Base-by-base conservation (phyloP, 2,113 vertebrate species). In the Oryzias javanicus region DNA sequence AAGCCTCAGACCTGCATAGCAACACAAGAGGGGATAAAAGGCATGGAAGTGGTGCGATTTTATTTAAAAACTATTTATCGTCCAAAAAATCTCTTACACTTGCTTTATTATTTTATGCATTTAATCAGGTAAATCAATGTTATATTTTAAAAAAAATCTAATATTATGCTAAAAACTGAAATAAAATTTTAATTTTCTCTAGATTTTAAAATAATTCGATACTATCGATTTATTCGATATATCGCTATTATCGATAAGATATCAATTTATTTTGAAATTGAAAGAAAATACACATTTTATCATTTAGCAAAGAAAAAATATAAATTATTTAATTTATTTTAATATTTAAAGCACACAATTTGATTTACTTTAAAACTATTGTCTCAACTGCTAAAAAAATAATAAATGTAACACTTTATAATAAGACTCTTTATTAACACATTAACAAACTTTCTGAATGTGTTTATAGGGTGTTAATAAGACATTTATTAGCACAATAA, bases 1-100 rank as follows among this genome's bases (percentile, higher is more conserved):
- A 67, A 67, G 64, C 49, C 49, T 70, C 15, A 55, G 44, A 45
- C 65, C 24, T 58, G 40, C 42, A 51, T 67, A 67, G 29, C 13
- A 25, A 10, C 72, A 14, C n/a, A 64, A 59, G 44, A 44, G 22
- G n/a, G 49, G 41, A 46, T 20, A 10, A 20, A 64, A 66, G 27
- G 5, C 15, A 63, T n/a, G 16, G 45, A 18, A 16, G n/a, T 1
- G 0, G 19, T 16, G 27, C 13, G 14, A 6, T 7, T 1, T 40
- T n/a, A 46, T n/a, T 20, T 15, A 15, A 13, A 46, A 46, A 46
- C 8, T 12, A 35, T 35, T 35, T 35, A 2, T 13, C 10, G 35
- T 18, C 17, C 4, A 6, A 17, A 44, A 44, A 16, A 4, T 15
- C 5, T 42, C 41, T 42, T 65, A 16, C 17, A 35, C 56, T 58